A percentile compares a stretch with the other conserved stretches of the same genome.
Conservation (phyloP, 1,140 invertebrate species). For the Acyrthosiphon pisum region DNA sequence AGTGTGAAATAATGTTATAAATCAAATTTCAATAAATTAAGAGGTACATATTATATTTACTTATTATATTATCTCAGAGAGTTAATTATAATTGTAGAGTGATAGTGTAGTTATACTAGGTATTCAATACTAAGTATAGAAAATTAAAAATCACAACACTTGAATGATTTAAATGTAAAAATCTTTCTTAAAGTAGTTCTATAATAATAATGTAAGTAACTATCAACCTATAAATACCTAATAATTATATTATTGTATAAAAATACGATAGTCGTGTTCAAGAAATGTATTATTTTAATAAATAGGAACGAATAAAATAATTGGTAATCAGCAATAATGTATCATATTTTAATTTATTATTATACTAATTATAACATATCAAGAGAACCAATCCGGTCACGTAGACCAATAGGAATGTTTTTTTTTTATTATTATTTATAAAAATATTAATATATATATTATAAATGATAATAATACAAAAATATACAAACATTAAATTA, state of each 20-base stretch:
- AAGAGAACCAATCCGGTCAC: background rate
- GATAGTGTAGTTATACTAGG: background rate
- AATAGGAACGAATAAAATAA: background rate
- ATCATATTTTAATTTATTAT: too few species aligned
- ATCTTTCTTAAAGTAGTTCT: background rate
- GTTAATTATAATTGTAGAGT: background rate
- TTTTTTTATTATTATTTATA: background rate
- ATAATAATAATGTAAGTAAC: background rate
- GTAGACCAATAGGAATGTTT: conserved; percentile 19
- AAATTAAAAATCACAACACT: background rate
- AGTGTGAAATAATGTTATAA: too few species aligned
- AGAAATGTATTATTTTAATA: background rate
- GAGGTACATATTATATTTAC: too few species aligned
- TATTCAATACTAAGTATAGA: background rate
- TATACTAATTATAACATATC: background rate
- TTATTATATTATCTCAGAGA: too few species aligned
- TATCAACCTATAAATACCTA: background rate
- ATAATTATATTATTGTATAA: background rate
- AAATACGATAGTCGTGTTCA: background rate
- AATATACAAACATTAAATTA: background rate
- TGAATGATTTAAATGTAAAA: background rate
- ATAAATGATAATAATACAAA: too few species aligned
- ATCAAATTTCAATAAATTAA: too few species aligned
- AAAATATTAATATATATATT: background rate
- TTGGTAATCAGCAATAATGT: background rate